Evolutionary conservation across 1,140 invertebrate species (phyloP), one percentile per base, ranked within the genome.

Genomic region (Papilio machaon): DNA sequence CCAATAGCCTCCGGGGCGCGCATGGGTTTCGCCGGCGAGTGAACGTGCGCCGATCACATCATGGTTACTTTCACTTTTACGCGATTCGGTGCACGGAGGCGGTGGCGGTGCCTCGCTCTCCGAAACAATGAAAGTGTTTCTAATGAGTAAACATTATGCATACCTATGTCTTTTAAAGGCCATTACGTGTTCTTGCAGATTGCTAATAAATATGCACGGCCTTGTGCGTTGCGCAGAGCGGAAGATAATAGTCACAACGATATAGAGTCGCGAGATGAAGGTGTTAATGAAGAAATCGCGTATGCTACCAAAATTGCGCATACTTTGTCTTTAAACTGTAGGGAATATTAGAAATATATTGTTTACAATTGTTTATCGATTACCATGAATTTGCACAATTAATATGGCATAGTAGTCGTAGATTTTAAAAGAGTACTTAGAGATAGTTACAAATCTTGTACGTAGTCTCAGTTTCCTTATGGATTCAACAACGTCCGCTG

Each of bases 61-160:
- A 88, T 86, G 76, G 79, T 19, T 79, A 91, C 91, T 92, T 92
- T 92, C 91, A 92, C 91, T 91, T 92, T 91, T 90, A 88, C 86
- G 85, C 86, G 86, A 88, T 90, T 91, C 91, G 83, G 86, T 87
- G 87, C 87, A 87, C 88, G 88, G 86, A 83, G 87, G 77, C 76
- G 81, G 80, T 82, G 87, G 79, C 76, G 81, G 80, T 82, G 81
- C 82, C 85, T 85, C 89, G 73, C 84, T 87, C 82, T 84, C 85
- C 87, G 87, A 85, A 87, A 91, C 89, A 90, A 91, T 89, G 90
- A 91, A 91, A 91, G 90, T 89, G 86, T 85, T 85, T 87, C 85
- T 87, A 91, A 90, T 89, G 84, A 90, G 58, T 64, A 67, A 64
- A 79, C 58, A 79, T 79, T 79, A 79, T 79, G 77, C 77, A 79